These are phyloP conservation scores for Athalia circularis DNA, from an alignment of 2,888 invertebrate genomes.

Conservation along the genomic window DNA sequence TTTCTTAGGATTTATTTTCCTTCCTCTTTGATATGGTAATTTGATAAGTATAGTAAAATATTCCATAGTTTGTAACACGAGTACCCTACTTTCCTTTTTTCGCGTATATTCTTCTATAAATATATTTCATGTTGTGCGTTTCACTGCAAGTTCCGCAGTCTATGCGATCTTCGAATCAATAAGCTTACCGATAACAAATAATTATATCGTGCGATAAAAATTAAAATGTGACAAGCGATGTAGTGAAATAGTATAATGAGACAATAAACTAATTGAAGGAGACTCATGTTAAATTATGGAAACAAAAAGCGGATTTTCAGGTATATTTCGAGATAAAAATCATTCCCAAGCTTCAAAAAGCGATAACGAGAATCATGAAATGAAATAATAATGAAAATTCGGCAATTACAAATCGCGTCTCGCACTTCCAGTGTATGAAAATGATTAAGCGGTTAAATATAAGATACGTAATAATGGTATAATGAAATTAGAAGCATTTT, in stretches of 20 bases:
- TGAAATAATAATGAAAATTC: background rate
- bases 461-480: too few relatives aligned
- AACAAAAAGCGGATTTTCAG: background rate
- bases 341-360: slow-evolving; percentile 9
- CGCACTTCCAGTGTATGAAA: too few relatives aligned
- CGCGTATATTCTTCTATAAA: slow-evolving; percentile 18
- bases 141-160: background rate
- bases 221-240: too few relatives aligned
- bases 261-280: too few relatives aligned
- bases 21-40: background rate
- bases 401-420: background rate
- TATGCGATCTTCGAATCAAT: too few relatives aligned
- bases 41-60: slow-evolving; percentile 12
- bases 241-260: too few relatives aligned
- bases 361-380: background rate
- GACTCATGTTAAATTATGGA: background rate
- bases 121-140: slow-evolving; percentile 6
- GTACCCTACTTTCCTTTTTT: slow-evolving; percentile 36
- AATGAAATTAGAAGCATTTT: too few relatives aligned
- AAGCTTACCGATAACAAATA: too few relatives aligned
- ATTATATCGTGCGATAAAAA: too few relatives aligned
- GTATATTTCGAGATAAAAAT: slow-evolving; percentile 17
- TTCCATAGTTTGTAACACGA: slow-evolving; percentile 19
- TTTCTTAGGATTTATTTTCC: background rate
- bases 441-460: too few relatives aligned